Base-by-base conservation (phyloP, 1,140 invertebrate genomes). In the Lamellibrachia luymesi region DNA sequence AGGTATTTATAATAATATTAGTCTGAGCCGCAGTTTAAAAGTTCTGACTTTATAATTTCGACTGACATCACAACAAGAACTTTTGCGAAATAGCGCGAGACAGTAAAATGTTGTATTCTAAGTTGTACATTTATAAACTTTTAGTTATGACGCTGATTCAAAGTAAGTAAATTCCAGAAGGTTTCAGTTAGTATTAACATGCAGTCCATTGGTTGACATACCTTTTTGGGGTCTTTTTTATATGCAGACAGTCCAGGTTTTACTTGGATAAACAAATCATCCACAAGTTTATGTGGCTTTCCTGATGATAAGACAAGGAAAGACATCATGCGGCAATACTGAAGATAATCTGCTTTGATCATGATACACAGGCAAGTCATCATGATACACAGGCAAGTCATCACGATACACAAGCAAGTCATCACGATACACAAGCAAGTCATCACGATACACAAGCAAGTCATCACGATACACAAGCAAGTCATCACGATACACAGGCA, bases 181-280 rank as follows among this genome's bases (percentile, higher is more conserved):
- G 64, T 17, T 51, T 91, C 92, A 4, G 51, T 17, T 17, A 93
- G 25, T 80, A 2, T 93, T 91, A 93, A 6, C 91, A 93, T 93
- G 93, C 64, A 92, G 90, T n/a, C 56, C 94, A 92, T 56, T 90
- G 51, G 7, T 80, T 80, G 52, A 80, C 93, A 95, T 96, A 97
- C 97, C 96, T 98, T 97, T 93, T 97, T 96, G 0, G 98, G 98
- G 94, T 98, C 97, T 94, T 98, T 97, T 0, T 97, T 98, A 96
- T 97, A 99, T 0, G 97, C 98, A 52, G 98, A 99, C 25, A 99
- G 95, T 0, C 99, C 99, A 27, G 95, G 95, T 93, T 95, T 95
- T 2, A 94, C 94, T 92, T 99, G 97, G 94, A 97, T 97, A 95
- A 98, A 99, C 38, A 98, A 97, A 96, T 99, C 98, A 95, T 97